Base-by-base conservation (phyloP, 2,888 invertebrate species). In the Anarsia innoxiella region DNA sequence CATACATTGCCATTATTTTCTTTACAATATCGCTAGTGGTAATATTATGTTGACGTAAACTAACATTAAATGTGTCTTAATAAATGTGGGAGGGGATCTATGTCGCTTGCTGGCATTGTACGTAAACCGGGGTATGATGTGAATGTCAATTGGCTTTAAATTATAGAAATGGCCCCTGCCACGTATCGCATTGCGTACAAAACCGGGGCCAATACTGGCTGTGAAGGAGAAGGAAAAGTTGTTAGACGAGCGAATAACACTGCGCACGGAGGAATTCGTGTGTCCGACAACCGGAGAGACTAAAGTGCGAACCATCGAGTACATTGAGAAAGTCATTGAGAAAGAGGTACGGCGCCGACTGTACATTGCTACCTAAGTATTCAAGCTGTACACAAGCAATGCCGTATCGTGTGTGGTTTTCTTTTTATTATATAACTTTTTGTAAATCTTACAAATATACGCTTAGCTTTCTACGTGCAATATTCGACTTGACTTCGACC, bases 271-370 rank as follows among this genome's bases (percentile, higher is more conserved):
- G 87, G 95, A 95, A 85, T 94, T 91, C 84, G 78, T 93, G 62
- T 94, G 95, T 84, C 94, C 94, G 60, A 84, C 88, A 58, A 94
- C 94, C 57, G 95, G 95, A 65, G 92, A 93, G 79, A 90, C 90
- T 77, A 91, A 91, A 86, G 91, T 95, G 73, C 90, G 95, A 86
- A 95, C 95, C 62, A 91, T 95, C 84, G 94, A 95, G 88, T 94
- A 94, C 88, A 93, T 95, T 85, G 95, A 95, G 89, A 95, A 95
- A 89, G 91, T 94, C 86, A 94, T 95, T 87, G 95, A 95, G 87
- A 94, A 93, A 89, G 95, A 95, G 95, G 95, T 95, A 94, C 76
- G 66, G 64, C 70, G 61, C 66, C 70, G 66, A 58, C 56, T 80
- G 78, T 79, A 76, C 59, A 77, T 75, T 74, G 59, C 64, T 76